Conservation (phyloP, 2,113 vertebrate genomes). For the Apaloderma vittatum region DNA sequence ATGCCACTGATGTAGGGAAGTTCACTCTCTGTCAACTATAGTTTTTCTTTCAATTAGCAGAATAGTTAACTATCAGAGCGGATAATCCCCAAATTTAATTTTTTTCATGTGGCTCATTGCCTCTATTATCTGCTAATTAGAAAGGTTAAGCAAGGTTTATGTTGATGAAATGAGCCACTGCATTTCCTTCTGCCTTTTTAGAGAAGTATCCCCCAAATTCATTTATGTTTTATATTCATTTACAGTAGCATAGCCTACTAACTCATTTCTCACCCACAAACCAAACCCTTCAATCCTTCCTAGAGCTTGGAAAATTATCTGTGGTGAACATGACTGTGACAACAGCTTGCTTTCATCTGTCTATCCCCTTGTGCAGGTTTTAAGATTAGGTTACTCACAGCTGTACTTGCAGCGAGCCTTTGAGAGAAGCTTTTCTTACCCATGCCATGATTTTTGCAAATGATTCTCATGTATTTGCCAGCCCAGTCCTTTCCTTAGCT, state of each 20-base stretch:
- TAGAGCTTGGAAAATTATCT: neutral
- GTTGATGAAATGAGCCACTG: neutral
- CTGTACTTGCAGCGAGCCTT: neutral
- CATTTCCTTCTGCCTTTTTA: neutral
- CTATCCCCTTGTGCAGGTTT: neutral
- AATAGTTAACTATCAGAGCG: neutral
- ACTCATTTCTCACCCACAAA: neutral
- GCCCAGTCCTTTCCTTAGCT: neutral
- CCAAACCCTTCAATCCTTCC: rapidly evolving
- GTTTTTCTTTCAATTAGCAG: slow-evolving; percentile 6
- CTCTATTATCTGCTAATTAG: neutral
- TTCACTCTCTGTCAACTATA: neutral
- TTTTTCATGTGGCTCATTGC: neutral
- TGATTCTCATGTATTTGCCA: neutral
- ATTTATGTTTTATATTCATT: neutral
- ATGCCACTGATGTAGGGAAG: neutral
- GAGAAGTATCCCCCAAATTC: neutral
- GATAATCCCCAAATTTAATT: neutral
- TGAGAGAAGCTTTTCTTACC: neutral
- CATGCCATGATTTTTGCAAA: neutral
- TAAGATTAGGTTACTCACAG: neutral
- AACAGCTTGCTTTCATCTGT: neutral
- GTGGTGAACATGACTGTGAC: neutral
- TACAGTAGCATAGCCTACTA: neutral
- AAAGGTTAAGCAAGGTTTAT: neutral